These are phyloP conservation scores for Zaprionus capensis DNA, from an alignment of 1,140 invertebrate genomes.

Conservation along the genomic window DNA sequence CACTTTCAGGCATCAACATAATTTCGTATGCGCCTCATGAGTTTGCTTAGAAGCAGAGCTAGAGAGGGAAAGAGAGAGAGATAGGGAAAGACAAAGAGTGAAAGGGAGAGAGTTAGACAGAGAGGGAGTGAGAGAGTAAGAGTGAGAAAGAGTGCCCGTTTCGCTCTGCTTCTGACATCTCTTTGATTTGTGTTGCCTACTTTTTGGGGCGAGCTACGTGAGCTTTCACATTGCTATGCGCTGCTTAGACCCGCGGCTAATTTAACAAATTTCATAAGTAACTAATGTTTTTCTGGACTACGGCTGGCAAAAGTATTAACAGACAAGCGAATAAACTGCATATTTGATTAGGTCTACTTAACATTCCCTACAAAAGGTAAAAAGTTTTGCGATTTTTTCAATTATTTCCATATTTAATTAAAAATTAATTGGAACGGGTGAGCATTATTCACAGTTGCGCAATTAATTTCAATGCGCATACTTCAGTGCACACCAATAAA, in stretches of 20 bases:
- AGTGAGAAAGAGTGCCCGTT: background rate
- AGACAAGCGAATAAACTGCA: background rate
- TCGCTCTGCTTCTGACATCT: constrained; percentile 49
- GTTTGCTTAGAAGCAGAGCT: constrained; percentile 28
- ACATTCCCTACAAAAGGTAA: background rate
- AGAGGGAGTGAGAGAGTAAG: background rate
- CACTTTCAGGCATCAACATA: constrained; percentile 59
- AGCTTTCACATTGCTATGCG: background rate
- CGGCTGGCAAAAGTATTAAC: background rate
- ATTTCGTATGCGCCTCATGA: constrained; percentile 66
- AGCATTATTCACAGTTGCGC: constrained; percentile 49
- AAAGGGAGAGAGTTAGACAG: background rate
- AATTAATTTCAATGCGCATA: constrained; percentile 48
- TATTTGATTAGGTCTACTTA: background rate
- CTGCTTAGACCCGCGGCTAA: background rate
- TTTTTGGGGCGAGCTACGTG: constrained; percentile 46
- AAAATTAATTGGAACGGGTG: constrained; percentile 28
- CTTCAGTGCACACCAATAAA: constrained; percentile 40
- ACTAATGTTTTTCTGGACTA: background rate
- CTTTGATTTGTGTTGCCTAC: constrained; percentile 65
- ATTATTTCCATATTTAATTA: constrained; percentile 49
- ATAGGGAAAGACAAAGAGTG: background rate
- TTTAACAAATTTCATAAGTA: constrained; percentile 11
- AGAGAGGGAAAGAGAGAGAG: background rate
- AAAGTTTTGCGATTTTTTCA: constrained; percentile 3